Evolutionary conservation across 2,797 vertebrate species (phyloP), one percentile per base, ranked within the genome.

Genomic region (Pseudochirops cupreus): DNA sequence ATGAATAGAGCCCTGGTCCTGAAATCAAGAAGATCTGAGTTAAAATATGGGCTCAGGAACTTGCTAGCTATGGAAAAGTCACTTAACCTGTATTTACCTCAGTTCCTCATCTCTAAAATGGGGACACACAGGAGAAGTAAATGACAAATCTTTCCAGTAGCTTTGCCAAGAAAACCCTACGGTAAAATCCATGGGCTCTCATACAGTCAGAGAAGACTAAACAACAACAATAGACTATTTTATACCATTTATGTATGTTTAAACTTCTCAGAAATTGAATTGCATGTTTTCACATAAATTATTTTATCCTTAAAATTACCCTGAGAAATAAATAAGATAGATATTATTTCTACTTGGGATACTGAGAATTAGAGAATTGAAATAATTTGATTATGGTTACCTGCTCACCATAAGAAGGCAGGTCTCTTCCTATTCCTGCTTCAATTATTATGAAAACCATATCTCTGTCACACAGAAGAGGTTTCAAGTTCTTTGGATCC

Each of bases 221-320:
- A 21, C 0, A 24, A 7, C 33, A 74, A 9, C 1, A 74, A 9
- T n/a, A 74, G 28, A 24, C 56, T n/a, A 55, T 92, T 0, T 94
- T 91, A 46, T 46, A 82, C 0, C 46, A 62, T 46, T 67, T 2
- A 28, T 33, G 39, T 39, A 57, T n/a, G 21, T 56, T 58, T 21
- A 33, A 53, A 59, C 6, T 91, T 97, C 92, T 92, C 46, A 93
- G 94, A 58, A 24, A 56, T 28, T 56, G 21, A 50, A 55, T 1
- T 91, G 12, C 11, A n/a, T 52, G 26, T 95, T 33, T 29, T 94
- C 46, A 53, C 93, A 91, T 94, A 57, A 39, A 93, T 62, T 13
- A 92, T 62, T 39, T 52, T 4, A 29, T 56, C 0, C 82, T 92
- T 10, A 31, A 21, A 59, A 7, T 6, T 9, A 46, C 14, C n/a